phyloP scores from a whole-genome alignment of 2,797 vertebrate genomes.

The Mastacembelus armatus region DNA sequence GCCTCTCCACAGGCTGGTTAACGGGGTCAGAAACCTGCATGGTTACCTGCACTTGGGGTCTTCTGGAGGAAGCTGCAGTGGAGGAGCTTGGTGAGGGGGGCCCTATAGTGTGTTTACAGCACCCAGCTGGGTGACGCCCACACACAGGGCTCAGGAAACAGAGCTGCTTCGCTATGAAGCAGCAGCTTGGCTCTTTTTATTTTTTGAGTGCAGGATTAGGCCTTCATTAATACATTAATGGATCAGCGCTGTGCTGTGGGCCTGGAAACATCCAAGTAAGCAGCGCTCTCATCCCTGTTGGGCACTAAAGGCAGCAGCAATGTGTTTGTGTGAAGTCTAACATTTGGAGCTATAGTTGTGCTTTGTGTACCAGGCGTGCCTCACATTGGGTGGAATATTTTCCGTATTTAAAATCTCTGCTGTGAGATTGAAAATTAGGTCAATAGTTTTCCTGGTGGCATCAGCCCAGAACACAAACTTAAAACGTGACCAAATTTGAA shows the following conservation, averaged over 20 bases:
- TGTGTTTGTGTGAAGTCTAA: not conserved
- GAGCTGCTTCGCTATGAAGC: slow-evolving; percentile 61
- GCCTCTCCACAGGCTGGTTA: not conserved
- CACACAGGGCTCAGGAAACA: slow-evolving; percentile 7
- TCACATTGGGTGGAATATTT: not conserved
- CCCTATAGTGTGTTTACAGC: not conserved
- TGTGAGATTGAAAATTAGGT: not conserved
- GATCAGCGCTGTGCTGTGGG: slow-evolving; percentile 40
- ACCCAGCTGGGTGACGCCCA: slow-evolving; percentile 3
- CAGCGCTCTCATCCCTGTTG: slow-evolving; percentile 40
- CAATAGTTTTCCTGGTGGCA: slow-evolving; percentile 1
- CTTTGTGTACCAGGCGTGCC: not conserved
- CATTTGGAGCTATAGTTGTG: not conserved
- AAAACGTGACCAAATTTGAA: not conserved
- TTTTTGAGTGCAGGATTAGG: slow-evolving; percentile 52
- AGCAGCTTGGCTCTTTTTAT: slow-evolving; percentile 33
- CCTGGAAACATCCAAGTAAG: slow-evolving; percentile 52
- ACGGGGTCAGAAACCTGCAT: not conserved
- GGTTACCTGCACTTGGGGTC: slow-evolving; percentile 10
- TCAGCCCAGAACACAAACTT: not conserved
- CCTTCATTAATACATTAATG: slow-evolving; percentile 69
- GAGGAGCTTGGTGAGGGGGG: slow-evolving; percentile 8
- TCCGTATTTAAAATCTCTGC: not conserved
- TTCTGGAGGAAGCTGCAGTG: not conserved
- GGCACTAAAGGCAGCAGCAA: slow-evolving; percentile 35